phyloP scores from a whole-genome alignment of 2,113 vertebrate species.

The Hippocampus abdominalis region DNA sequence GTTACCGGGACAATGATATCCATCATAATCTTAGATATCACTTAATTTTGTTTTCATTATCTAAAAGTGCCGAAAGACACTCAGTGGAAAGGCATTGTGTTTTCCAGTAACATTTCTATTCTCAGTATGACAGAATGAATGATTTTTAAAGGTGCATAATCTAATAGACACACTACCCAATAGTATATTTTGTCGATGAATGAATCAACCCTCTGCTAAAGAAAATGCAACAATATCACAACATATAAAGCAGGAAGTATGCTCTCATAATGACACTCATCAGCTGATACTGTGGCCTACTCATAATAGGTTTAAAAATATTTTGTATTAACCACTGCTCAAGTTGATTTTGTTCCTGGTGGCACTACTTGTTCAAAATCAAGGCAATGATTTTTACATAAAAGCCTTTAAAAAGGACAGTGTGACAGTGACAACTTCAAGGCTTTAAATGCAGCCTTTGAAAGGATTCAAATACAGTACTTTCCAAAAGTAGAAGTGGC shows the following conservation, averaged over 20 bases:
- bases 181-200: background rate
- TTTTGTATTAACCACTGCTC: background rate
- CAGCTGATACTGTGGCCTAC: background rate
- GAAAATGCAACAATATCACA: background rate
- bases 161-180: background rate
- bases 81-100: background rate
- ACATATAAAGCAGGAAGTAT: background rate
- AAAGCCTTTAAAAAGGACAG: background rate
- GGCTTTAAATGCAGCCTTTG: background rate
- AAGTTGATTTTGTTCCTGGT: background rate
- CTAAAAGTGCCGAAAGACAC: background rate
- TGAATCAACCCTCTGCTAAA: background rate
- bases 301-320: background rate
- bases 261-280: background rate
- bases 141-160: background rate
- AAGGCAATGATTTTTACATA: background rate
- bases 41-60: background rate
- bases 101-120: background rate
- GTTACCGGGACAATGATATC: background rate
- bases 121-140: background rate
- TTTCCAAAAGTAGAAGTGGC: background rate
- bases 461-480: background rate
- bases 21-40: background rate
- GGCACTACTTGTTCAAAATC: background rate
- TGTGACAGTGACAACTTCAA: background rate